phyloP scores from a whole-genome alignment of 2,113 vertebrate species.

The Osmerus eperlanus region DNA sequence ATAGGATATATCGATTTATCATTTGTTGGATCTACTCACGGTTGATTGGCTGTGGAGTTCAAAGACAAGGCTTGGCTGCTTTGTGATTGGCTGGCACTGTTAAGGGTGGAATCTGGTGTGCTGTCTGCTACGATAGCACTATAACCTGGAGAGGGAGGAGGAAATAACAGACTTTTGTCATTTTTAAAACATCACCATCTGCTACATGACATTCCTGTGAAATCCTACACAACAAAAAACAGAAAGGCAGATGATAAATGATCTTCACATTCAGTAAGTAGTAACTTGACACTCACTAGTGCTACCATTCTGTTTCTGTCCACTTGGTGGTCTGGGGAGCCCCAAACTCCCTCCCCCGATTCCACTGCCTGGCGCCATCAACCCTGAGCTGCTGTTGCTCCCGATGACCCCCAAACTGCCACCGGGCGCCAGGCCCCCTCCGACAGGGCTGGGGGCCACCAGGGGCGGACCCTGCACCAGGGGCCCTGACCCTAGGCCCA shows the following conservation, averaged over 20 bases:
- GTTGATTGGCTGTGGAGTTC: slow-evolving; percentile 76
- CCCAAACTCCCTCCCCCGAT: slow-evolving; percentile 45
- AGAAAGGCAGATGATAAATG: neutral
- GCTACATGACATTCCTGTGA: too few relatives aligned
- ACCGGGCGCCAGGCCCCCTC: slow-evolving; percentile 50
- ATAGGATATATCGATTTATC: too few relatives aligned
- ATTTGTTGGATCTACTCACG: slow-evolving; percentile 69
- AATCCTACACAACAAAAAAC: neutral
- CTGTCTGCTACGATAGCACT: slow-evolving; percentile 85
- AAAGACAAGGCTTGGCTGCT: slow-evolving; percentile 73
- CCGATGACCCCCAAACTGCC: slow-evolving; percentile 63
- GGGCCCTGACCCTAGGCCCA: slow-evolving; percentile 48
- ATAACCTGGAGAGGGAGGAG: slow-evolving; percentile 69
- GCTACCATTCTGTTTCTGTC: slow-evolving; percentile 83
- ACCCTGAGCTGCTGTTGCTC: slow-evolving; percentile 53
- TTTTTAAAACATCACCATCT: too few relatives aligned
- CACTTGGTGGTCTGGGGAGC: slow-evolving; percentile 75
- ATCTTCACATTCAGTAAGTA: neutral
- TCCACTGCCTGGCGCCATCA: slow-evolving; percentile 28
- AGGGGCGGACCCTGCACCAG: slow-evolving; percentile 49
- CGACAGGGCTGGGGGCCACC: slow-evolving; percentile 46
- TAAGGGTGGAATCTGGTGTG: slow-evolving; percentile 75
- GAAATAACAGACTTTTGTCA: neutral
- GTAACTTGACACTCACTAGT: slow-evolving; percentile 73
- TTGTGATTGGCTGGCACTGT: slow-evolving; percentile 75